These are phyloP conservation scores for Petrolisthes cinctipes DNA, from an alignment of 2,888 invertebrate species.

Conservation along the genomic window DNA sequence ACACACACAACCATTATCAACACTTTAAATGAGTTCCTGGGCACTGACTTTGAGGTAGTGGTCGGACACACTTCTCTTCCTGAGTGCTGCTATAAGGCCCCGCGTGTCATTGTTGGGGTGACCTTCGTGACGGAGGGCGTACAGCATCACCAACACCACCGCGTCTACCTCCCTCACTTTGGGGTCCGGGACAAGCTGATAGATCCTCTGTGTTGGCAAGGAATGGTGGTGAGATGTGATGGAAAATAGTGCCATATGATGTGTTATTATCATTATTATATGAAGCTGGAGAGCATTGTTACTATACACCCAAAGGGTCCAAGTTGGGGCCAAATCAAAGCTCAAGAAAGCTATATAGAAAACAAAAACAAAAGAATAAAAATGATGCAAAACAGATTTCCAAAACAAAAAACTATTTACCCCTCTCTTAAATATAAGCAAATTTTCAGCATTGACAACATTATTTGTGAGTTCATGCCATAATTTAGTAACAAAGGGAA, in stretches of 20 bases:
- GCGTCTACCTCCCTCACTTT: constrained; percentile 84
- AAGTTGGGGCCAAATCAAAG: background rate
- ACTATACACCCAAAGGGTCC: background rate
- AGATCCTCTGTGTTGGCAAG: constrained; percentile 76
- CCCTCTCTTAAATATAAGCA: too few relatives aligned
- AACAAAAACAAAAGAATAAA: background rate
- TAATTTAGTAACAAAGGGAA: too few relatives aligned
- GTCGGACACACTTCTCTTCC: constrained; percentile 80
- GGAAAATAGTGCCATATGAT: background rate
- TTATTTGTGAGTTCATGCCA: too few relatives aligned
- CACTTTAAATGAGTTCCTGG: background rate
- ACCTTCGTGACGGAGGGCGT: constrained; percentile 92
- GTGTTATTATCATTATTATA: background rate
- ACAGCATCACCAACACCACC: constrained; percentile 88
- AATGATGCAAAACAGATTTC: background rate
- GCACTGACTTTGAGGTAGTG: constrained; percentile 69
- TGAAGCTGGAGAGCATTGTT: too few relatives aligned
- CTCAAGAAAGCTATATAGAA: background rate
- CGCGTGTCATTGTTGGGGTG: constrained; percentile 87
- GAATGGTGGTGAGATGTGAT: too few relatives aligned
- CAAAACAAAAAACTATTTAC: background rate
- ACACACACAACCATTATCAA: too few relatives aligned
- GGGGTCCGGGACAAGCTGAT: constrained; percentile 81
- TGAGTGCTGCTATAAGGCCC: constrained; percentile 81
- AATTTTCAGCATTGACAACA: too few relatives aligned